Evolutionary conservation across 2,797 vertebrate species (phyloP), one percentile per base, ranked within the genome.

Genomic region (Acanthopagrus latus): DNA sequence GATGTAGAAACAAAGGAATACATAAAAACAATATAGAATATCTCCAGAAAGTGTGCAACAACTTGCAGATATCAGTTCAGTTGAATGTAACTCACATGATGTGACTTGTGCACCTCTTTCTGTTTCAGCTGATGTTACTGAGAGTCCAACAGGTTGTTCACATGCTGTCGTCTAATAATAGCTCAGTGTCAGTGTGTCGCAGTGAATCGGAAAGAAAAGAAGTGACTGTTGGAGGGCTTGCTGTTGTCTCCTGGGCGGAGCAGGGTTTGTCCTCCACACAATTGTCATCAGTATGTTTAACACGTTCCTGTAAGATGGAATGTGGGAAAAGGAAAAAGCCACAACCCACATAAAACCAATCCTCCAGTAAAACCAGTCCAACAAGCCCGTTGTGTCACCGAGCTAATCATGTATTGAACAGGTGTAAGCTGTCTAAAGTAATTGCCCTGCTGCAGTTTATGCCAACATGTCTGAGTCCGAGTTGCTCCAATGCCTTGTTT

Each of bases 291-390:
- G 41, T 68, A 48, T 85, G 90, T 91, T 86, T 23, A 60, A 73
- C 64, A 78, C 86, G 88, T 90, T 88, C 82, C 86, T 89, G 54
- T 18, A 13, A 1, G 25, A n/a, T 1, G 71, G 86, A 86, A 77
- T 83, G 86, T 63, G n/a, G 17, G 44, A 78, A 83, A 65, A 65
- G 23, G 11, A 48, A 80, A 75, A 78, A 75, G 55, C 5, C 54
- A 70, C 54, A 43, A 23, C 69, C 64, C 3, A 21, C 8, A 65
- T 69, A 54, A 85, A 84, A 78, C 66, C 29, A 68, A 18, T 76
- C 41, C 48, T 85, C 83, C 52, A 38, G 86, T 16, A 20, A 10
- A 82, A 84, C 93, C 84, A 77, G 95, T 89, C 59, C 0, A 65
- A 75, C 94, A 18, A 74, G 92, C 62, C 58, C 0, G 2, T 55